phyloP scores from a whole-genome alignment of 2,797 vertebrate species.

The Pyrocephalus nanus region DNA sequence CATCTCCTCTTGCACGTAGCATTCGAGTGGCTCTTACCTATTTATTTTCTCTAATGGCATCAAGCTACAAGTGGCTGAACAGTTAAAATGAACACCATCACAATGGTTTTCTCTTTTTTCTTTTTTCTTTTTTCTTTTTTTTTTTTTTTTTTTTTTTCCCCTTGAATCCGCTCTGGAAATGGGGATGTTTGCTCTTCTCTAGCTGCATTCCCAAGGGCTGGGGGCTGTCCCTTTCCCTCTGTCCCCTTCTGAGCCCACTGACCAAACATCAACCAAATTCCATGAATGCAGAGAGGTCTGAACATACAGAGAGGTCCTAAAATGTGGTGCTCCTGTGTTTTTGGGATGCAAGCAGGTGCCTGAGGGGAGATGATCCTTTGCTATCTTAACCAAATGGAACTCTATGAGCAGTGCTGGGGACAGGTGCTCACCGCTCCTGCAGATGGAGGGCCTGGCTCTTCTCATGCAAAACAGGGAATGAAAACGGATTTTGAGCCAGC shows the following conservation, averaged over 20 bases:
- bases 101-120: not conserved
- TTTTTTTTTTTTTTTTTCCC: too few species aligned
- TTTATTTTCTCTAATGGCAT: slow-evolving; percentile 55
- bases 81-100: slow-evolving; percentile 47
- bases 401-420: not conserved
- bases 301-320: accelerated
- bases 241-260: accelerated
- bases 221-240: not conserved
- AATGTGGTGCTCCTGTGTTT: accelerated
- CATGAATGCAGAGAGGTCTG: accelerated
- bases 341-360: not conserved
- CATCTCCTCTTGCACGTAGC: not conserved
- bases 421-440: accelerated
- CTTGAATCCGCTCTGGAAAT: not conserved
- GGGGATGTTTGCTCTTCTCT: not conserved
- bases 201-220: not conserved
- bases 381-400: not conserved
- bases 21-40: slow-evolving; percentile 58
- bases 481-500: accelerated
- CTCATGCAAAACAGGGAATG: accelerated
- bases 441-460: too few species aligned
- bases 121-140: too few species aligned
- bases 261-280: accelerated
- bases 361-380: not conserved
- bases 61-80: slow-evolving; percentile 55